Base-by-base conservation (phyloP, 2,797 vertebrate genomes). In the Rhodeus uyekii region DNA sequence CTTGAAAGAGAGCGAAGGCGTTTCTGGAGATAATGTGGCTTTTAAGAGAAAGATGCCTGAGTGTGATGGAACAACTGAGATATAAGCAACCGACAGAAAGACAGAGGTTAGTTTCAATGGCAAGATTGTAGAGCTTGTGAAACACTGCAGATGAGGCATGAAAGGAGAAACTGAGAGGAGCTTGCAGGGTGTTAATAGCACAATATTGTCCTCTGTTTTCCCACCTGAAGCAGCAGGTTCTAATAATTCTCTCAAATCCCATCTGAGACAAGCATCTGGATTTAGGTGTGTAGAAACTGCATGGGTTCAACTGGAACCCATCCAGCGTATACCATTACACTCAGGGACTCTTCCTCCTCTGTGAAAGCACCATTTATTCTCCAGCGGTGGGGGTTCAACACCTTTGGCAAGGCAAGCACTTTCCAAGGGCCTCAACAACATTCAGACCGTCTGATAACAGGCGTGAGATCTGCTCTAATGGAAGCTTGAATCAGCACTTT, bases 351-450 rank as follows among this genome's bases (percentile, higher is more conserved):
- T 83, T 82, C 61, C 80, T 82, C 73, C 36, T 83, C 60, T 75
- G 48, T 42, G 34, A 83, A 73, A 85, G 74, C 69, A 67, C 71
- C 80, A 76, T 86, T 86, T 84, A 86, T 84, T 81, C 84, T 86
- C 75, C 55, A 53, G 76, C 50, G 71, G 76, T 50, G 27, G 78
- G 83, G 67, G 81, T 67, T 87, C 76, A 75, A 75, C 83, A 87
- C 80, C 83, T 86, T 73, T 75, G 64, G 50, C 78, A 81, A 79
- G 81, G 76, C 78, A 68, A 82, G 76, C 79, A 83, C 81, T 86
- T 87, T 87, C 78, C 64, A 34, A 76, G 46, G 76, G 68, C 64
- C 48, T 60, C 58, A 50, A 78, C 69, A 60, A 68, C 63, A 80
- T 53, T 65, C 65, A 72, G 79, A 76, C 58, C 3, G 22, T 29